These are phyloP conservation scores for Drosophila pseudotakahashii DNA, from an alignment of 2,888 invertebrate species.

Conservation along the genomic window DNA sequence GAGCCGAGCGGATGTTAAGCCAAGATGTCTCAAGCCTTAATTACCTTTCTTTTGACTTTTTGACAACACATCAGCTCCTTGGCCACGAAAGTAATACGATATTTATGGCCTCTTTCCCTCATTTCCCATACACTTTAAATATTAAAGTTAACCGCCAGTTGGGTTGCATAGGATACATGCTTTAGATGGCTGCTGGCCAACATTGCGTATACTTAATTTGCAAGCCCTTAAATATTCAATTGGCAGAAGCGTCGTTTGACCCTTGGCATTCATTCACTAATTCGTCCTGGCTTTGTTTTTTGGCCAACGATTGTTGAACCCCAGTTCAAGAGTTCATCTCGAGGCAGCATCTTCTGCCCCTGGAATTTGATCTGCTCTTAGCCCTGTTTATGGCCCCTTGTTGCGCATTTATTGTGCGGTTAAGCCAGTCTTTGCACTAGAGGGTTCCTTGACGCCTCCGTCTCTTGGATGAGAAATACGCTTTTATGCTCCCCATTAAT, in stretches of 20 bases:
- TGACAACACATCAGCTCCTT: conserved; percentile 22
- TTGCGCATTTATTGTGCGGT: conserved; percentile 73
- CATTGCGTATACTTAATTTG: conserved; percentile 66
- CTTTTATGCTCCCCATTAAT: conserved; percentile 72
- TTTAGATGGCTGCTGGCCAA: conserved; percentile 32
- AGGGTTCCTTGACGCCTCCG: conserved; percentile 72
- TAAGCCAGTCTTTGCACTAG: conserved; percentile 58
- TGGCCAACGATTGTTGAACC: conserved; percentile 66
- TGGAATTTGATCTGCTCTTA: conserved; percentile 48
- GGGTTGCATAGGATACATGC: conserved; percentile 39
- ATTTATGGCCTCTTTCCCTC: conserved; percentile 44
- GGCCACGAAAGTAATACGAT: conserved; percentile 60
- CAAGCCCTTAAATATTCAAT: conserved; percentile 27
- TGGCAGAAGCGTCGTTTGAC: conserved; percentile 29
- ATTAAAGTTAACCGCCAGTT: conserved; percentile 43
- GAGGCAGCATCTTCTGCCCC: conserved; percentile 64
- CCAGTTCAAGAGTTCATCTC: conserved; percentile 74
- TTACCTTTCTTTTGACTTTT: conserved; percentile 25
- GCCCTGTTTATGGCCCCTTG: conserved; percentile 58
- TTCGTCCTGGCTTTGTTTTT: conserved; percentile 34
- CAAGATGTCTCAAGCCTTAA: conserved; percentile 45
- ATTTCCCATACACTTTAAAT: conserved; percentile 21
- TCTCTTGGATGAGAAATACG: conserved; percentile 47
- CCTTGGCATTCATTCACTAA: background rate
- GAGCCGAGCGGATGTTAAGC: conserved; percentile 40